These are phyloP conservation scores for Grammomys dolichurus DNA, from an alignment of 2,113 vertebrate species.

Conservation along the genomic window DNA sequence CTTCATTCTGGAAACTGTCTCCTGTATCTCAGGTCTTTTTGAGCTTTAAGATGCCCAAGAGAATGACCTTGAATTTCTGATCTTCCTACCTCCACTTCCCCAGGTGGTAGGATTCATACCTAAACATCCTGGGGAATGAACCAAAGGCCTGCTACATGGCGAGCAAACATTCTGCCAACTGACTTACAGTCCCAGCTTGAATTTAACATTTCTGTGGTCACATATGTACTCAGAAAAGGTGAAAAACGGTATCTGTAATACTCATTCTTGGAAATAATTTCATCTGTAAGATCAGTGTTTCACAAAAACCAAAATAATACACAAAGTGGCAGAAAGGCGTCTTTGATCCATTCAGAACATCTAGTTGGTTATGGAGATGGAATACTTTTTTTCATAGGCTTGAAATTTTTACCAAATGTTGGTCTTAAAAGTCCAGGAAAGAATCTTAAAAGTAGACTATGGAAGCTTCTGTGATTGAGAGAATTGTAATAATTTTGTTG, in stretches of 20 bases:
- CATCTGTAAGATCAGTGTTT: not conserved
- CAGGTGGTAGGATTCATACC: not conserved
- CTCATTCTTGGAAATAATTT: not conserved
- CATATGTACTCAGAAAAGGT: not conserved
- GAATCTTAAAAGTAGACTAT: not conserved
- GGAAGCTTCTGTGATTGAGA: not conserved
- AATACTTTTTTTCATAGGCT: not conserved
- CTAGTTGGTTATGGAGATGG: constrained; percentile 5
- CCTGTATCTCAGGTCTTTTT: not conserved
- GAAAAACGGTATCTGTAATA: not conserved
- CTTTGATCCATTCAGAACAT: not conserved
- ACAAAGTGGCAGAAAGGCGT: not conserved
- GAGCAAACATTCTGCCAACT: not conserved
- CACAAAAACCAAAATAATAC: not conserved
- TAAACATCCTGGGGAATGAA: not conserved
- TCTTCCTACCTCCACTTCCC: not conserved
- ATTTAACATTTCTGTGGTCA: not conserved
- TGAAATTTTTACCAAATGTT: not conserved
- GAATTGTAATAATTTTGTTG: constrained; percentile 1
- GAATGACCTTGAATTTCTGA: not conserved
- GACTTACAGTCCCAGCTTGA: not conserved
- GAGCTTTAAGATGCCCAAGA: not conserved
- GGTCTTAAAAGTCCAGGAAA: not conserved
- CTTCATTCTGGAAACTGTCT: not conserved
- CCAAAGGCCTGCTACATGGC: not conserved